Conservation (phyloP, 2,888 invertebrate species). For the Lasioglossum figueresi region DNA sequence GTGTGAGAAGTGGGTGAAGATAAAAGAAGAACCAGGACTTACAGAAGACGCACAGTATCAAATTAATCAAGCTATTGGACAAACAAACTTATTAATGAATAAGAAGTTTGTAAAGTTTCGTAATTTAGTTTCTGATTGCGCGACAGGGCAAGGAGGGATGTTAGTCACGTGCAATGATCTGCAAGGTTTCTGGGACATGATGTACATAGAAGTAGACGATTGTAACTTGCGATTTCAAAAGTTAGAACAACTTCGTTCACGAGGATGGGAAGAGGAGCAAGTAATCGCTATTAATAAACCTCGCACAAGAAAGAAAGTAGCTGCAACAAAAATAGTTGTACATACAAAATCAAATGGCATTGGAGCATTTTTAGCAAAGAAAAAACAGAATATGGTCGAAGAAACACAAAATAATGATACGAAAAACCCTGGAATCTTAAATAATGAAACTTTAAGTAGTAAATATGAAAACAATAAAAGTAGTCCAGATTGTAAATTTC, state of each 20-base stretch:
- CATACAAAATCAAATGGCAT: conserved; percentile 65
- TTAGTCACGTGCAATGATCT: conserved; percentile 89
- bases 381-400: conserved; percentile 67
- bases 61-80: conserved; percentile 90
- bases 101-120: conserved; percentile 93
- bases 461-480: background rate
- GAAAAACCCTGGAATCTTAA: background rate
- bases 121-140: conserved; percentile 83
- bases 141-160: conserved; percentile 83
- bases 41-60: conserved; percentile 86
- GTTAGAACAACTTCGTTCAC: conserved; percentile 67
- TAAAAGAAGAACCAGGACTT: conserved; percentile 81
- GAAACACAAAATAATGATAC: background rate
- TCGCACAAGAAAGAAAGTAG: conserved; percentile 47
- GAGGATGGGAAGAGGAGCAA: conserved; percentile 84
- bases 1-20: conserved; percentile 86
- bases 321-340: conserved; percentile 14
- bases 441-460: background rate
- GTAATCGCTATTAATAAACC: conserved; percentile 68
- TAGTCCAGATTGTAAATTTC: conserved; percentile 8
- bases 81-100: conserved; percentile 90
- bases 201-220: conserved; percentile 88
- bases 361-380: conserved; percentile 71
- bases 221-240: conserved; percentile 76
- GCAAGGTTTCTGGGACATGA: conserved; percentile 95